These are phyloP conservation scores for Oasisia sp. DNA, from an alignment of 2,888 invertebrate genomes.

Conservation along the genomic window DNA sequence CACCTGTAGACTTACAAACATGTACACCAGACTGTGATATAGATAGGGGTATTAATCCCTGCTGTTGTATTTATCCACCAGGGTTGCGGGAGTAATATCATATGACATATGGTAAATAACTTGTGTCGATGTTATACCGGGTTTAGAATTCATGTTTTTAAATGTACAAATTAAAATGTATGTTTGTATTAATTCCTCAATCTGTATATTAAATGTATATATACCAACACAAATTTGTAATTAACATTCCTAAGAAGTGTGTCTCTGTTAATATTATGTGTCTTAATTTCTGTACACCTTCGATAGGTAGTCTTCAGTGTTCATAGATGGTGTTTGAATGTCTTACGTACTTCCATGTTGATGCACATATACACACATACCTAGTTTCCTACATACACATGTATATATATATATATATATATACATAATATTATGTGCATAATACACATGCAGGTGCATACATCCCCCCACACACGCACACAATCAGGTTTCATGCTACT, in stretches of 20 bases:
- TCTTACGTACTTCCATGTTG: too few relatives aligned
- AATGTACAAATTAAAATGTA: too few relatives aligned
- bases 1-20: neutral
- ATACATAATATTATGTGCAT: too few relatives aligned
- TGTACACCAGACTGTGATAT: neutral
- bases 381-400: too few relatives aligned
- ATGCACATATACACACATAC: too few relatives aligned
- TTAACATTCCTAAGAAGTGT: neutral
- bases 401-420: too few relatives aligned
- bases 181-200: too few relatives aligned
- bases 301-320: neutral
- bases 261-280: neutral
- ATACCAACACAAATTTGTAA: neutral
- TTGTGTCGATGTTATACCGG: too few relatives aligned
- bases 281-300: neutral
- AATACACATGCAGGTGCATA: too few relatives aligned
- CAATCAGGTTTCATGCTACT: neutral
- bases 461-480: too few relatives aligned
- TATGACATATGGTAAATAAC: neutral
- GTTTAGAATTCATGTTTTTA: too few relatives aligned
- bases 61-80: neutral
- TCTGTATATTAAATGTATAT: too few relatives aligned
- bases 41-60: neutral
- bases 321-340: neutral
- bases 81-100: neutral